Conservation (phyloP, 2,888 invertebrate genomes). For the Merodon equestris region DNA sequence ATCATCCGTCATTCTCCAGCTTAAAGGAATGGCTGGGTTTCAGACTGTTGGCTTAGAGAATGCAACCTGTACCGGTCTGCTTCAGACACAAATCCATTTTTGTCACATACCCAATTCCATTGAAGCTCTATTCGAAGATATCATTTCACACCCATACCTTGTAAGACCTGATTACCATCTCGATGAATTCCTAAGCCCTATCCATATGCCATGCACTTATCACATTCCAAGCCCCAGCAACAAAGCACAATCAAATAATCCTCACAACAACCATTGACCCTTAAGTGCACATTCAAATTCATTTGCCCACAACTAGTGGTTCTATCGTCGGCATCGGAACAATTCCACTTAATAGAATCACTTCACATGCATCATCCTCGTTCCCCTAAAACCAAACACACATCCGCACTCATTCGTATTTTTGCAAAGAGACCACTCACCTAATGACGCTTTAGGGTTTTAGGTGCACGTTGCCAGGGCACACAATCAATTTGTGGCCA, state of each 20-base stretch:
- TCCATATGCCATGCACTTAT: too few species aligned
- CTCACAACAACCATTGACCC: constrained; percentile 2
- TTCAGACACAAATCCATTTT: too few species aligned
- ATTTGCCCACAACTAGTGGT: not conserved
- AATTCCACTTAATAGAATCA: constrained; percentile 35
- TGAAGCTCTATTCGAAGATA: too few species aligned
- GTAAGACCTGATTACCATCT: too few species aligned
- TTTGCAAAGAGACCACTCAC: constrained; percentile 17
- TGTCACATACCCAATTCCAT: too few species aligned
- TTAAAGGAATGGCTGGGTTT: too few species aligned
- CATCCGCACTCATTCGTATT: too few species aligned
- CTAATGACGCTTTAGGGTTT: constrained; percentile 44
- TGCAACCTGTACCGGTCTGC: too few species aligned
- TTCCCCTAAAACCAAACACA: constrained; percentile 5
- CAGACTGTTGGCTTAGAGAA: too few species aligned
- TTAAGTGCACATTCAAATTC: constrained; percentile 20
- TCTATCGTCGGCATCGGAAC: constrained; percentile 13
- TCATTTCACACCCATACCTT: too few species aligned
- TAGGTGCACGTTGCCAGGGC: constrained; percentile 18
- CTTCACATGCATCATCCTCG: not conserved
- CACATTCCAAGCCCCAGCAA: not conserved
- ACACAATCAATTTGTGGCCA: constrained; percentile 63
- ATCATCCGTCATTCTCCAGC: too few species aligned
- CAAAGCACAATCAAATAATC: constrained; percentile 39
- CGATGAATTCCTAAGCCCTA: too few species aligned